Evolutionary conservation across 2,113 vertebrate species (phyloP).

Genomic region (Alligator sinensis): DNA sequence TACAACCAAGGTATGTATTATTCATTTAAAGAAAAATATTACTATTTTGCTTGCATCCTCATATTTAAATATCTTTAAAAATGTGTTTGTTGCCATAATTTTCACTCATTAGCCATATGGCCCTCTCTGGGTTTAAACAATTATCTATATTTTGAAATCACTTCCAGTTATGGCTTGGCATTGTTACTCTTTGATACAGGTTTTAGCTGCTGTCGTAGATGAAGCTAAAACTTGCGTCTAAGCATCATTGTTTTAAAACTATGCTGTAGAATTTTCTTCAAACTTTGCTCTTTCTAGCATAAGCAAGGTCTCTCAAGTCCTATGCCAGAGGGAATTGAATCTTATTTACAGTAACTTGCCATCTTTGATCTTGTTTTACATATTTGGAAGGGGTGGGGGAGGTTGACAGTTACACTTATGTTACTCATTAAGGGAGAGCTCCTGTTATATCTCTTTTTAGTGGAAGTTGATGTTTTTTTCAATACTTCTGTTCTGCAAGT

Average conservation of each 20-base stretch:
- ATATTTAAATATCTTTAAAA: background rate
- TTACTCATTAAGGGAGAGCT: background rate
- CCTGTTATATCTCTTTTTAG: background rate
- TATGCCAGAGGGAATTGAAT: background rate
- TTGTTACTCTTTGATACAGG: background rate
- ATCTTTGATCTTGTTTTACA: background rate
- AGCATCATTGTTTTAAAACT: background rate
- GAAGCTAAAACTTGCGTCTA: background rate
- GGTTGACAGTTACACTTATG: background rate
- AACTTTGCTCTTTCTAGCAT: background rate
- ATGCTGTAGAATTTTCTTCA: background rate
- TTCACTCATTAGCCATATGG: background rate
- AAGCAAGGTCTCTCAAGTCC: fast-evolving
- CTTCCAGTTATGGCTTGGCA: background rate
- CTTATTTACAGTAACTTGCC: background rate
- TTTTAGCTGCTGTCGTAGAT: background rate
- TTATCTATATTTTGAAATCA: background rate
- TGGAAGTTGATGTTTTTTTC: background rate
- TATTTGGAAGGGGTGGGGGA: background rate
- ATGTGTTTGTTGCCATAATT: background rate
- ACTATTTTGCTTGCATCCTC: background rate
- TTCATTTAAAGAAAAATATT: conserved; percentile 19
- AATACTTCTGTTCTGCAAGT: background rate
- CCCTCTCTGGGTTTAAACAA: background rate
- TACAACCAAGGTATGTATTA: conserved; percentile 92